Conservation (phyloP, 2,888 invertebrate species). For the Callinectes sapidus region DNA sequence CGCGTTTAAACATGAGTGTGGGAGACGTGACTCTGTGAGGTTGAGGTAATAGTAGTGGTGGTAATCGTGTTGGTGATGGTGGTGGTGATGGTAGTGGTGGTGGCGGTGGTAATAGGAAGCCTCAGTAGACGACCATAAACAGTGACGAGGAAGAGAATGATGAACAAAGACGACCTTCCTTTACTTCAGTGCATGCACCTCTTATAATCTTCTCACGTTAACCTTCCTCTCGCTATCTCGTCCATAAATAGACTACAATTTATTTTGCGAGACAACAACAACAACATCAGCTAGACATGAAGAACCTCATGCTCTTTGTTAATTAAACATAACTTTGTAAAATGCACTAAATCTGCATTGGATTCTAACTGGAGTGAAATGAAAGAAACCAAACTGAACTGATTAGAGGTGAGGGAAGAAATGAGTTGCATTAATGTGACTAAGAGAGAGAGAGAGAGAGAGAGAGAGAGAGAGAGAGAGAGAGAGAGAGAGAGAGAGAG, state of each 20-base stretch:
- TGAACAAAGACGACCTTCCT: slow-evolving; percentile 4
- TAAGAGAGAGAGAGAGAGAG: neutral
- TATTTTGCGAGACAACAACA: neutral
- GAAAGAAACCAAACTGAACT: neutral
- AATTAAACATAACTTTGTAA: neutral
- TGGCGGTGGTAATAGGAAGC: neutral
- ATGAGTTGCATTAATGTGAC: neutral
- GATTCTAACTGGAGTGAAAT: neutral
- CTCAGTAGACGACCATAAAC: neutral
- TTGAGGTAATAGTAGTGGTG: neutral
- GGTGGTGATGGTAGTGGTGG: neutral
- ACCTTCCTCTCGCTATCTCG: neutral
- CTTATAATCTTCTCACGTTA: neutral
- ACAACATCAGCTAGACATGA: neutral
- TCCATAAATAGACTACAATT: neutral
- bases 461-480: no score
- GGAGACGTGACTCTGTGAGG: neutral
- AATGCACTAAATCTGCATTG: neutral
- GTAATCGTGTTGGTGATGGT: neutral
- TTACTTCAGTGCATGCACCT: neutral
- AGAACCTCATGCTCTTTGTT: neutral
- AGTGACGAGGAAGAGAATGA: neutral
- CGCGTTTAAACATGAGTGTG: neutral
- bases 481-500: no score
- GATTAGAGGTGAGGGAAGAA: neutral